These are phyloP conservation scores for Conus ventricosus DNA, from an alignment of 1,140 invertebrate genomes.

Conservation along the genomic window DNA sequence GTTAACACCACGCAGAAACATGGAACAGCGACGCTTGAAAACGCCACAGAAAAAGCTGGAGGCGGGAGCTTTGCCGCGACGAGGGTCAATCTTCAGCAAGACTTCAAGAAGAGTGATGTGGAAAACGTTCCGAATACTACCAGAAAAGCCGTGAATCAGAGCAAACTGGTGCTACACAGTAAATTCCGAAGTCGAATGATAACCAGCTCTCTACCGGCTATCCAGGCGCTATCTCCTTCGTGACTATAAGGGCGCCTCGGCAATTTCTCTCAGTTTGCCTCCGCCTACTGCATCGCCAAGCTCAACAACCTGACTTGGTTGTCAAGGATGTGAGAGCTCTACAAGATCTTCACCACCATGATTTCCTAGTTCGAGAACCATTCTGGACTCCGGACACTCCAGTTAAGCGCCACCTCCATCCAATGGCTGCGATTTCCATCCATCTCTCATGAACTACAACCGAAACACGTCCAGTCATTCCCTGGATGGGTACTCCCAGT, in stretches of 20 bases:
- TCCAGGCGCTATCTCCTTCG: background rate
- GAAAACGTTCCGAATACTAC: too few species aligned
- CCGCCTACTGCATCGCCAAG: conserved; percentile 44
- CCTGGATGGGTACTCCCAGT: conserved; percentile 41
- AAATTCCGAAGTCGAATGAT: too few species aligned
- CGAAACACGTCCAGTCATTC: background rate
- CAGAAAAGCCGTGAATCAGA: too few species aligned
- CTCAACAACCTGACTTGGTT: conserved; percentile 35
- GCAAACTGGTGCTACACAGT: too few species aligned
- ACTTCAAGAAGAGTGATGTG: too few species aligned
- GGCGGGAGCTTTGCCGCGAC: too few species aligned
- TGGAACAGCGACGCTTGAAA: too few species aligned
- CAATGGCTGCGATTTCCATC: background rate
- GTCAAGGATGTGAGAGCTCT: background rate
- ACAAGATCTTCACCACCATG: background rate
- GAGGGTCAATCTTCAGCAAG: background rate
- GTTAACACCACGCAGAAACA: too few species aligned
- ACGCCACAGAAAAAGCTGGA: too few species aligned
- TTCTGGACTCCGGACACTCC: background rate
- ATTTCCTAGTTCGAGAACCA: background rate
- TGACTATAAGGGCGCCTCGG: conserved; percentile 27
- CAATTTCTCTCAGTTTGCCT: conserved; percentile 58
- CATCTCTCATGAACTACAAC: background rate
- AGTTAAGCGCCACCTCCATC: background rate
- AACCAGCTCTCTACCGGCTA: too few species aligned